Conservation (phyloP, 2,797 vertebrate species). For the Pagetopsis macropterus region DNA sequence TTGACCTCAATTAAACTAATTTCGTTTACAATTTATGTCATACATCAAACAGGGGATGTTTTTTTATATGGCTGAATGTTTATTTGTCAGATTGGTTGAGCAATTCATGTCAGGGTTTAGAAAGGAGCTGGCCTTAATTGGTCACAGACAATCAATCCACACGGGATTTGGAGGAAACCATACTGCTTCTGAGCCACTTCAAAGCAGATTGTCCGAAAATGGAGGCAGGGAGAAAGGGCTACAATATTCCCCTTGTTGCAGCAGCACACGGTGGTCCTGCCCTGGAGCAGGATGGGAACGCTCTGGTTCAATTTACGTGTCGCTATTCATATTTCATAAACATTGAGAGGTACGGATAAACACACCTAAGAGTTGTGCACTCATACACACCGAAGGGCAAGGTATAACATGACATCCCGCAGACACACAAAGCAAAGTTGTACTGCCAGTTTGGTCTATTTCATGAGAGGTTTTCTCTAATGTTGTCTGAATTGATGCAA, state of each 20-base stretch:
- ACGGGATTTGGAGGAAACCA: constrained; percentile 16
- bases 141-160: constrained; percentile 24
- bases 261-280: constrained; percentile 44
- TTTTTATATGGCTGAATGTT: constrained; percentile 31
- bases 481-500: constrained; percentile 12
- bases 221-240: constrained; percentile 9
- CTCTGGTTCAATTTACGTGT: constrained; percentile 47
- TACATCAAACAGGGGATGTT: constrained; percentile 12
- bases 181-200: constrained; percentile 38
- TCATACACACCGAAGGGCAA: background rate
- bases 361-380: background rate
- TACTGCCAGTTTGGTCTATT: constrained; percentile 20
- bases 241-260: constrained; percentile 22
- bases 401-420: background rate
- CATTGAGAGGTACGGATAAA: constrained; percentile 13
- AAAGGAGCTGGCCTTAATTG: constrained; percentile 11
- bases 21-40: constrained; percentile 31
- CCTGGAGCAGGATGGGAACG: constrained; percentile 20
- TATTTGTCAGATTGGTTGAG: constrained; percentile 38
- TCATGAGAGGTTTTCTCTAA: constrained; percentile 6
- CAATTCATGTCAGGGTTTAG: constrained; percentile 42
- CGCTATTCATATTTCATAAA: constrained; percentile 51
- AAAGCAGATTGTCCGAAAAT: constrained; percentile 34
- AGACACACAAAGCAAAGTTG: background rate
- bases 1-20: constrained; percentile 48